These are phyloP conservation scores for Lasiurus borealis DNA, from an alignment of 2,113 vertebrate species.

Conservation along the genomic window DNA sequence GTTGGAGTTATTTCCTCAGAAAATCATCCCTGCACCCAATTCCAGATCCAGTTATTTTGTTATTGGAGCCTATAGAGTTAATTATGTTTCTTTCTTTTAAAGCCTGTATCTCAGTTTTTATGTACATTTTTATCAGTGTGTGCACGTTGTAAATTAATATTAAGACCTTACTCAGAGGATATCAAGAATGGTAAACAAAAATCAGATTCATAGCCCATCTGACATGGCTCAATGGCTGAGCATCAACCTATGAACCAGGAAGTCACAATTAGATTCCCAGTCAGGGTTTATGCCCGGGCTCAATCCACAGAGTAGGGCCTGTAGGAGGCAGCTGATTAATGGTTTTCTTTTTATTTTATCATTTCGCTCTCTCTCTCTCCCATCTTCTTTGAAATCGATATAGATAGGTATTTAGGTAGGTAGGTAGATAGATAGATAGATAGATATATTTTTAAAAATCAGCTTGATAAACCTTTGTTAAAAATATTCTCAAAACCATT, in stretches of 20 bases:
- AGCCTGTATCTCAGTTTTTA: neutral
- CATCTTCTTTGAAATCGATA: no score
- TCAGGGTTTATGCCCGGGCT: no score
- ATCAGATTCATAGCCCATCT: neutral
- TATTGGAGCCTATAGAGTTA: neutral
- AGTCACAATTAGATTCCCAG: no score
- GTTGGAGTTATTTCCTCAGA: neutral
- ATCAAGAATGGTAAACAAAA: conserved; percentile 20
- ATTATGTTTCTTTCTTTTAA: conserved; percentile 2
- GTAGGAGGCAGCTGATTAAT: no score
- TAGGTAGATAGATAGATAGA: no score
- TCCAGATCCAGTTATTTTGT: neutral
- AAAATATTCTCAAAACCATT: neutral
- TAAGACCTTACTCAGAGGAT: neutral
- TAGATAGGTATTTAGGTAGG: no score
- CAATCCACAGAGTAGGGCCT: no score
- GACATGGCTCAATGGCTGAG: no score
- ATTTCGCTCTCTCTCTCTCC: no score
- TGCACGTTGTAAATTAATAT: neutral
- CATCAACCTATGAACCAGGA: no score
- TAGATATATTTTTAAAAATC: neutral
- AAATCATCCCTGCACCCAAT: neutral
- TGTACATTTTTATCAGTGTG: neutral
- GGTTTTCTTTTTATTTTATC: no score
- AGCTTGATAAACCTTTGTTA: neutral